Evolutionary conservation across 2,797 vertebrate species (phyloP), one percentile per base, ranked within the genome.

Genomic region (Microtus agrestis): DNA sequence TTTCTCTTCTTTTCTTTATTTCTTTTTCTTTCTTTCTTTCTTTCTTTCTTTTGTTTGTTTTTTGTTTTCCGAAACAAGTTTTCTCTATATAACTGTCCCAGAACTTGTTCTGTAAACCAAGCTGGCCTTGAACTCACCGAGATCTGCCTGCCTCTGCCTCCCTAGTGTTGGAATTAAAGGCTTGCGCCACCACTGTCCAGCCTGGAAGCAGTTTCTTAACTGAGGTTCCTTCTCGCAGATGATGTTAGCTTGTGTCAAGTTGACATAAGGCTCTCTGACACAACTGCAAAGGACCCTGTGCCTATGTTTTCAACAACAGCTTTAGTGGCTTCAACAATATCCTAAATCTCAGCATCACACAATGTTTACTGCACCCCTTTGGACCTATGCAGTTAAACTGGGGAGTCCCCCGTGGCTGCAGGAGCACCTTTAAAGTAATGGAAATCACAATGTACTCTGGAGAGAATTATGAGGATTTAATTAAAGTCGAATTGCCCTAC

Each of bases 391-490:
- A 89, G 93, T 97, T 96, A 89, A 84, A 48, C 61, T 40, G 71
- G 54, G 65, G 88, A 92, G 91, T 97, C 92, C 93, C 96, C 86
- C 91, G 91, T 93, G 97, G 59, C 91, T 93, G 43, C 61, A 92
- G 93, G 93, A 96, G 61, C 87, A 88, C 79, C 97, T 97, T 96
- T 95, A 95, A 94, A 96, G 93, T 97, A 97, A 94, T 95, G 71
- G 96, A 54, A 97, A 96, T 96, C 94, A 89, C 65, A 96, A 21
- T 87, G 90, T 13, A 78, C 95, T 94, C 97, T 95, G 84, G 94
- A 96, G 97, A 97, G 93, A 96, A 61, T 90, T 89, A 93, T 76
- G 96, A 96, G 87, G 94, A 96, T 96, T 97, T 98, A 97, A 97
- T 98, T 98, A 98, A 98, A 91, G 86, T 96, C 82, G 92, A 94